Evolutionary conservation across 2,113 vertebrate genomes (phyloP).

Genomic region (Tringa solitaria): DNA sequence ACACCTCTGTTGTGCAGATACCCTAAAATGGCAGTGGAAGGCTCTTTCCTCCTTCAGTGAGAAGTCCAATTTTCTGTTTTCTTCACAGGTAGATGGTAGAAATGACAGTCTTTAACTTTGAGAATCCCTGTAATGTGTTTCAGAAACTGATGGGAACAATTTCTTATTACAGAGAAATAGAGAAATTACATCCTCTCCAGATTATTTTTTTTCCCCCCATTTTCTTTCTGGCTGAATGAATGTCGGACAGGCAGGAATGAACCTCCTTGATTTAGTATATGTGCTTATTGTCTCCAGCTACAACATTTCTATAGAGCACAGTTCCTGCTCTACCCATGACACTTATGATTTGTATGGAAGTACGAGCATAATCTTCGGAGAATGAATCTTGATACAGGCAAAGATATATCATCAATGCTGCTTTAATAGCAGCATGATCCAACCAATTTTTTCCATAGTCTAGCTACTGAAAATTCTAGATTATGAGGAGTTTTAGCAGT

Average conservation of each 20-base stretch:
- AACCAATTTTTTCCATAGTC: not conserved
- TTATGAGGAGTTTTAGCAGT: not conserved
- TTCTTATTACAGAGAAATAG: not conserved
- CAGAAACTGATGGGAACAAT: not conserved
- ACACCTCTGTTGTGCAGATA: not conserved
- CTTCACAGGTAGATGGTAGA: not conserved
- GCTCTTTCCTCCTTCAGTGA: not conserved
- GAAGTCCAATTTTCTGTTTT: not conserved
- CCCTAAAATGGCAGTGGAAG: not conserved
- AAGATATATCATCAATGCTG: not conserved
- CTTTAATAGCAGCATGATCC: not conserved
- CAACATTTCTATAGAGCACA: not conserved
- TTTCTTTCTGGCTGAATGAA: not conserved
- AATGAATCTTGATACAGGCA: not conserved
- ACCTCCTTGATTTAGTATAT: not conserved
- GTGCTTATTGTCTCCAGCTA: not conserved
- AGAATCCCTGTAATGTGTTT: not conserved
- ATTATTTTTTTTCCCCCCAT: not conserved
- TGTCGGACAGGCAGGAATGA: not conserved
- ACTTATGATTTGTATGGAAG: fast-evolving
- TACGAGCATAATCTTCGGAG: not conserved
- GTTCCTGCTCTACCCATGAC: not conserved
- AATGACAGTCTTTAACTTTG: not conserved
- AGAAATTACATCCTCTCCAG: not conserved
- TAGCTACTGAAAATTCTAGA: not conserved